Evolutionary conservation across 1,140 invertebrate species (phyloP).

Genomic region (Adoxophyes honmai): DNA sequence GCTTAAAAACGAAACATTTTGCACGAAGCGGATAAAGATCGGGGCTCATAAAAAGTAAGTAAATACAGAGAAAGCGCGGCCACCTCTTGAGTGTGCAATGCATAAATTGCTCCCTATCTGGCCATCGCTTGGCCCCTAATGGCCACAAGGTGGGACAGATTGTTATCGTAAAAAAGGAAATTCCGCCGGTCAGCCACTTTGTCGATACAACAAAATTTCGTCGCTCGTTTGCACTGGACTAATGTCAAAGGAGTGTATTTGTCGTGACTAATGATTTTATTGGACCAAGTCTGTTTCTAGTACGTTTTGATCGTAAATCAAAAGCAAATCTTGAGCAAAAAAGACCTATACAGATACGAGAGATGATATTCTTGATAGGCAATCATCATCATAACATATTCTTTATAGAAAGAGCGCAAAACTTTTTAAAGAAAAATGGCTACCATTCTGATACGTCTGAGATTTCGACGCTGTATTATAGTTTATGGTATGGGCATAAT

Average conservation of each 20-base stretch:
- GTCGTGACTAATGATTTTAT: constrained; percentile 7
- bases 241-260: constrained; percentile 15
- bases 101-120: constrained; percentile 63
- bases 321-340: no score
- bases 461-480: no score
- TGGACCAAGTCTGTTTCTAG: neutral
- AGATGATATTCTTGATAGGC: no score
- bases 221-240: constrained; percentile 38
- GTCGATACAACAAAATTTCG: constrained; percentile 56
- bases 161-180: constrained; percentile 56
- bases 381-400: no score
- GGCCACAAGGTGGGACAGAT: constrained; percentile 63
- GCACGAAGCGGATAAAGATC: constrained; percentile 44
- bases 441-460: no score
- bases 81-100: constrained; percentile 50
- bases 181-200: constrained; percentile 48
- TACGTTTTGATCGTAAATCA: neutral
- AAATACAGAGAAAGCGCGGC: constrained; percentile 40
- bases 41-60: constrained; percentile 46
- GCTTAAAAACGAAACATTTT: constrained; percentile 35
- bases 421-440: no score
- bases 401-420: no score
- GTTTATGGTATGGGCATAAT: no score
- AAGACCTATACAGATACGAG: no score
- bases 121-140: constrained; percentile 64